phyloP scores from a whole-genome alignment of 2,797 vertebrate species.

The Cossypha polioptera region DNA sequence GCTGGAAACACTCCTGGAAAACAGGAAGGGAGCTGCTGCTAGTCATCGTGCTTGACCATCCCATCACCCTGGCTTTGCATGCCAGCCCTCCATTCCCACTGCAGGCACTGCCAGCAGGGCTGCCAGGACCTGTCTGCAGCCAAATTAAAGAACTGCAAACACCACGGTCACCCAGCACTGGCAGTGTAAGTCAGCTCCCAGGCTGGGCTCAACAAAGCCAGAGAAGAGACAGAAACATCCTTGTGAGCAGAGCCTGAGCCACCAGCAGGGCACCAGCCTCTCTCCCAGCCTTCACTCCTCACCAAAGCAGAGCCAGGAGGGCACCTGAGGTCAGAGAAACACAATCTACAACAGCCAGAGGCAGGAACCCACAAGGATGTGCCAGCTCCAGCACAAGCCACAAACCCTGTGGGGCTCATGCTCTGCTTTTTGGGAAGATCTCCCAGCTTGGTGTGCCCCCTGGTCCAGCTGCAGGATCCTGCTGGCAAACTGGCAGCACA shows the following conservation, averaged over 20 bases:
- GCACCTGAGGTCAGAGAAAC: neutral
- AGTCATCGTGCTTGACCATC: neutral
- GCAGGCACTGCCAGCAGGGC: neutral
- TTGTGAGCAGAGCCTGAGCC: neutral
- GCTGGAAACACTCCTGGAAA: neutral
- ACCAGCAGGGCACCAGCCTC: neutral
- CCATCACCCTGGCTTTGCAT: neutral
- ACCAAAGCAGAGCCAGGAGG: neutral
- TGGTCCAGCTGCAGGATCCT: neutral
- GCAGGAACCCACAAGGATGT: neutral
- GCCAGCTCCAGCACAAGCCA: neutral
- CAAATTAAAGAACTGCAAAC: neutral
- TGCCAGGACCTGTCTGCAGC: neutral
- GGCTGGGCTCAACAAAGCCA: neutral
- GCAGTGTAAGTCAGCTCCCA: fast-evolving
- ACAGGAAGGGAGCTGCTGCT: neutral
- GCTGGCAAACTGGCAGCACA: neutral
- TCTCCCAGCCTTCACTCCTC: neutral
- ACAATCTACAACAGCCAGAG: neutral
- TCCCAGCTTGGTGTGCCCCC: neutral
- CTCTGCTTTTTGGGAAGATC: neutral
- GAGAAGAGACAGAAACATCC: neutral
- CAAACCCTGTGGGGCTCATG: neutral
- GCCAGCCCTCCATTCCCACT: fast-evolving
- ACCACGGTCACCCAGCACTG: neutral